Base-by-base conservation (phyloP, 2,113 vertebrate species). In the Myodes glareolus region DNA sequence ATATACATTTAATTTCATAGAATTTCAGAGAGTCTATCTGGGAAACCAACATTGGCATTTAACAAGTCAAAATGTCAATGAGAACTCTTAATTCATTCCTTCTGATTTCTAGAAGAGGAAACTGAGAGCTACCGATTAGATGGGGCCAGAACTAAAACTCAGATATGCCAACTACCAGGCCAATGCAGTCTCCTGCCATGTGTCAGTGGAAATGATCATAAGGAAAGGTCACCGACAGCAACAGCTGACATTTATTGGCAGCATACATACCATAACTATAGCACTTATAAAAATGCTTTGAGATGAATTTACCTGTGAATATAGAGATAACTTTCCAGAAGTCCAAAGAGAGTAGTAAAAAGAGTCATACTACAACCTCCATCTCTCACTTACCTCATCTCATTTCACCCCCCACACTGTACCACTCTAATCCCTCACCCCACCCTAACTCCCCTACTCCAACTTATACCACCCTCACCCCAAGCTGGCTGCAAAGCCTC, bases 81-180 rank as follows among this genome's bases (percentile, higher is more conserved):
- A 89, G 63, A 93, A 93, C 29, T 45, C 14, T 94, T 29, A 77
- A 52, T 63, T 42, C 65, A 52, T 90, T 78, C 4, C 33, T 86
- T 36, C 63, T 87, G 84, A 50, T 88, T 92, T 81, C 89, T 86
- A 45, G 31, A 95, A 96, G 45, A 96, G 55, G 91, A 91, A 95
- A 94, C n/a, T 89, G 14, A 91, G 91, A 72, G 27, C 36, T 39
- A 89, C 31, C 27, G 36, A 77, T 42, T 68, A 72, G 17, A 72
- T 7, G 52, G 42, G 88, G 33, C 39, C 91, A 72, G 36, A 58
- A 95, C 70, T 75, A 84, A 93, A 63, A 42, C 45, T 73, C 33
- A 72, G 84, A 73, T 58, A 78, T 80, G 47, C 70, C 47, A 67
- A 82, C n/a, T 16, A 78, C 29, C 21, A 82, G 58, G 65, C 42